Evolutionary conservation across 2,888 invertebrate genomes (phyloP).

Genomic region (Tridacna crocea): DNA sequence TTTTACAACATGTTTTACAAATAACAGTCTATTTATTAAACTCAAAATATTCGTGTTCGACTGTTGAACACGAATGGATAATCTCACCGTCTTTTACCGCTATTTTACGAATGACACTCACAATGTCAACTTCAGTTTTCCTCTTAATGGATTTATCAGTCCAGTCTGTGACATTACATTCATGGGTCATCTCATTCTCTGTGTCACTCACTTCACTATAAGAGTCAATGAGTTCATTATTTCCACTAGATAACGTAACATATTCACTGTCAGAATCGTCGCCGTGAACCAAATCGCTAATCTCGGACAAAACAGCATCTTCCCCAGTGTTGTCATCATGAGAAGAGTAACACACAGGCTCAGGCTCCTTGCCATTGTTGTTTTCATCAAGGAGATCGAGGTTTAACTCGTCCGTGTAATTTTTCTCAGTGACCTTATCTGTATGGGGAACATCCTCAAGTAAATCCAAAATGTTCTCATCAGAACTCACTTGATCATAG

Average conservation of each 20-base stretch:
- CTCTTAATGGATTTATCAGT: too few relatives aligned
- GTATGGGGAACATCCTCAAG: too few relatives aligned
- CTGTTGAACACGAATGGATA: too few relatives aligned
- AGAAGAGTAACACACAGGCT: background rate
- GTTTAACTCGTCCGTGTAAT: background rate
- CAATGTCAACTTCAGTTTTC: background rate
- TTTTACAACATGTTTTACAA: too few relatives aligned
- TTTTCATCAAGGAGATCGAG: background rate
- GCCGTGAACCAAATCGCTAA: background rate
- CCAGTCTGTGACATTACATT: too few relatives aligned
- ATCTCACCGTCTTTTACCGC: constrained; percentile 7
- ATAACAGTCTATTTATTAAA: too few relatives aligned
- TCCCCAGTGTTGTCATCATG: background rate
- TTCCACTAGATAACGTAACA: too few relatives aligned
- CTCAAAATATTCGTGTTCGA: too few relatives aligned
- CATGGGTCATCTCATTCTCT: background rate
- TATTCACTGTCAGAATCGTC: too few relatives aligned
- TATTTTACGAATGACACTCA: background rate
- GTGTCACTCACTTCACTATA: background rate
- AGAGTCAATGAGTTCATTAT: background rate
- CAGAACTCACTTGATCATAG: too few relatives aligned
- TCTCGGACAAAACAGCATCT: background rate
- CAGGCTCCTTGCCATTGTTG: background rate
- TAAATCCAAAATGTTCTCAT: too few relatives aligned
- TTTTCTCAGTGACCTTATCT: background rate